phyloP scores from a whole-genome alignment of 92 coral and sea anemone genomes.

The Parazoanthus atlanticus region DNA sequence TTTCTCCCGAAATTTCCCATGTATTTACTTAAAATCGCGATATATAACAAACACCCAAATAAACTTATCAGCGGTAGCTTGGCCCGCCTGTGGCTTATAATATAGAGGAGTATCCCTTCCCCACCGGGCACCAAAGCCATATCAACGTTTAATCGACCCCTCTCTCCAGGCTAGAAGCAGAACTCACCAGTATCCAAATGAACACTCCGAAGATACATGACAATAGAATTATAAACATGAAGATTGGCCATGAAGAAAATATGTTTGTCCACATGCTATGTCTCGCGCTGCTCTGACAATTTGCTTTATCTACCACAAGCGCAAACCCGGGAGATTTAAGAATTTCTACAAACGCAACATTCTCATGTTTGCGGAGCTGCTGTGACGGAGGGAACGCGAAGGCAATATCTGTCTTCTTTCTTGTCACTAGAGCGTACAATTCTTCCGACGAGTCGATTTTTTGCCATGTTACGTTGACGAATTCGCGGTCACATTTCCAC shows the following conservation, averaged over 20 bases:
- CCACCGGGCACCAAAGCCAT: background rate
- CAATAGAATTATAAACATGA: constrained; percentile 56
- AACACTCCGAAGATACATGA: constrained; percentile 76
- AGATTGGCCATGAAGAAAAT: constrained; percentile 73
- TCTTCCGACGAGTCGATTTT: constrained; percentile 52
- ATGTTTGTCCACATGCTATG: constrained; percentile 46
- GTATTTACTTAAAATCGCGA: too few relatives aligned
- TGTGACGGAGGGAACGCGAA: constrained; percentile 67
- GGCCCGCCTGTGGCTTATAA: too few relatives aligned
- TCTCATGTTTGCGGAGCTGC: background rate
- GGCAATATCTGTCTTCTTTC: constrained; percentile 53
- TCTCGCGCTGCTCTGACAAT: constrained; percentile 55
- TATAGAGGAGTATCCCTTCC: background rate
- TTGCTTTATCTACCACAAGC: constrained; percentile 65
- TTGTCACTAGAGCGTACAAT: constrained; percentile 30
- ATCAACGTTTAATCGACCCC: background rate
- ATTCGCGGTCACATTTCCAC: constrained; percentile 42
- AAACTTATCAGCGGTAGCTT: too few relatives aligned
- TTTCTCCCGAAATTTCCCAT: too few relatives aligned
- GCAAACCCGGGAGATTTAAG: constrained; percentile 75
- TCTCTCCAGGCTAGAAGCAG: background rate
- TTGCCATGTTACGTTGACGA: constrained; percentile 47
- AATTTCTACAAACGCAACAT: constrained; percentile 47
- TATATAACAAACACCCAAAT: too few relatives aligned
- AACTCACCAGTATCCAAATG: constrained; percentile 75